phyloP scores from a whole-genome alignment of 2,888 invertebrate genomes.

The Physocephala rufipes region DNA sequence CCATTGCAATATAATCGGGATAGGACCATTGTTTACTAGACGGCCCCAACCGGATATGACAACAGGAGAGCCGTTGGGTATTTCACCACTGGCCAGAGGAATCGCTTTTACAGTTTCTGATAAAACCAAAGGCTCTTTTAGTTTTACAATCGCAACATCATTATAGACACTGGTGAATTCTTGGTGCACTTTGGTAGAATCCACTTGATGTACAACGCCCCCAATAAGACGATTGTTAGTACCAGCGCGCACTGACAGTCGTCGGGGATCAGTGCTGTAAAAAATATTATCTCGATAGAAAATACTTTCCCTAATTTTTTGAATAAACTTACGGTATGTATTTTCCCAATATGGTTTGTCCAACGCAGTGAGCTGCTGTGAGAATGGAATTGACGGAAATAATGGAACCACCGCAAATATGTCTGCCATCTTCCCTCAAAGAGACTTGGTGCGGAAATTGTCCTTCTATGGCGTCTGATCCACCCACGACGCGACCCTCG shows the following conservation, averaged over 20 bases:
- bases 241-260: too few relatives aligned
- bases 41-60: constrained; percentile 60
- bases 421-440: constrained; percentile 50
- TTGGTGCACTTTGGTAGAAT: constrained; percentile 50
- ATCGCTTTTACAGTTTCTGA: constrained; percentile 49
- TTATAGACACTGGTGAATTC: constrained; percentile 45
- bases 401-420: constrained; percentile 57
- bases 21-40: constrained; percentile 49
- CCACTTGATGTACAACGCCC: constrained; percentile 49
- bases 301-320: too few relatives aligned
- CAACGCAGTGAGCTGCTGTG: constrained; percentile 61
- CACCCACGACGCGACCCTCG: constrained; percentile 50
- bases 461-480: constrained; percentile 54
- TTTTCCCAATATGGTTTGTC: not conserved
- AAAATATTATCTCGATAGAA: too few relatives aligned
- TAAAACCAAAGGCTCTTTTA: constrained; percentile 46
- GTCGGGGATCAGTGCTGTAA: too few relatives aligned
- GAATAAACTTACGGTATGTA: too few relatives aligned
- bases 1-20: constrained; percentile 53
- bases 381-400: constrained; percentile 48
- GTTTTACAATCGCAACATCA: constrained; percentile 57
- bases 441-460: constrained; percentile 64
- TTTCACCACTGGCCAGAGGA: constrained; percentile 48
- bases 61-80: constrained; percentile 47
- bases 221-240: constrained; percentile 26